phyloP scores from a whole-genome alignment of 2,797 vertebrate species.

The Antrozous pallidus region DNA sequence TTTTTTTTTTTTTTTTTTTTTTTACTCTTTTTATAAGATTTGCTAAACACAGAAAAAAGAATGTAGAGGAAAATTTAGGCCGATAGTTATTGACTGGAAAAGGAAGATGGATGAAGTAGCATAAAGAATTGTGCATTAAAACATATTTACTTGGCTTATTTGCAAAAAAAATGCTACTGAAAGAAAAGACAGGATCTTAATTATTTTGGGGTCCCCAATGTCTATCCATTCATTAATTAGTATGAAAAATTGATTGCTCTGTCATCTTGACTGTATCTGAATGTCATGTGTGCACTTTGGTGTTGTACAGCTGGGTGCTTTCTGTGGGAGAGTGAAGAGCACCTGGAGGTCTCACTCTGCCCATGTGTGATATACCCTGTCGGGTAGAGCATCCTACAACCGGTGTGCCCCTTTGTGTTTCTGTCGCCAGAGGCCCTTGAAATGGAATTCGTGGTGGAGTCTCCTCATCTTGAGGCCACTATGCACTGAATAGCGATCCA shows the following conservation, averaged over 20 bases:
- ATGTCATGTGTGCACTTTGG: too few species aligned
- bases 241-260: not conserved
- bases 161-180: not conserved
- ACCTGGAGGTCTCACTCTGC: not conserved
- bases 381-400: not conserved
- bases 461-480: not conserved
- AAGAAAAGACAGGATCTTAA: not conserved
- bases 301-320: not conserved
- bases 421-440: not conserved
- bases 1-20: conserved; percentile 47
- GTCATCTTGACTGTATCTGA: not conserved
- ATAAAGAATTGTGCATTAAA: not conserved
- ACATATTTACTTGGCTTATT: not conserved
- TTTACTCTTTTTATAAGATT: conserved; percentile 48
- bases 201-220: not conserved
- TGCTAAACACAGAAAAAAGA: conserved; percentile 55
- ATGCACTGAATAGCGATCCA: not conserved
- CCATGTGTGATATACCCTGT: fast-evolving
- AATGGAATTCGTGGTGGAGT: not conserved
- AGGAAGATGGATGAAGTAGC: not conserved
- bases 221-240: not conserved
- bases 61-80: conserved; percentile 41
- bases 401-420: not conserved
- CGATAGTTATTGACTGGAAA: not conserved
- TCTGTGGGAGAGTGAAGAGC: not conserved